These are phyloP conservation scores for Scaeva pyrastri DNA, from an alignment of 2,888 invertebrate species.

Conservation along the genomic window DNA sequence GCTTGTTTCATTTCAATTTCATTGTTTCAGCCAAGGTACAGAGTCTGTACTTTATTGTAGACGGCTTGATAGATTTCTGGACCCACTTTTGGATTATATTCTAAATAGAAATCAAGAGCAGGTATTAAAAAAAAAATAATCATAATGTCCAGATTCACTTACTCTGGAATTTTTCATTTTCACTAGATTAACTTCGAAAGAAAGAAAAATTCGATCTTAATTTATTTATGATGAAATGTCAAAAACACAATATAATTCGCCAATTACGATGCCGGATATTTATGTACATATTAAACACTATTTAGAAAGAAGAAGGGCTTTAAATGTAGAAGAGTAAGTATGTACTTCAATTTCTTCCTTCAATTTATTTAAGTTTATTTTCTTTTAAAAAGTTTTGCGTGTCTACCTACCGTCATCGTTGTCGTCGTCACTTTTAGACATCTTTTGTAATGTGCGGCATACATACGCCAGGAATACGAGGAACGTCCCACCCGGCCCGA, in stretches of 20 bases:
- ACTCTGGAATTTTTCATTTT: too few relatives aligned
- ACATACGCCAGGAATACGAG: too few relatives aligned
- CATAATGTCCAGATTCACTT: too few relatives aligned
- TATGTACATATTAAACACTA: slow-evolving; percentile 14
- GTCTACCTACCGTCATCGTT: neutral
- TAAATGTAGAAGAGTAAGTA: too few relatives aligned
- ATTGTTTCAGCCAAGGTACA: too few relatives aligned
- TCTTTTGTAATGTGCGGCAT: neutral
- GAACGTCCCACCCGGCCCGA: neutral
- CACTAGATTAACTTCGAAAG: neutral
- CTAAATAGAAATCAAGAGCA: too few relatives aligned
- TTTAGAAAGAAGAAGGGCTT: neutral
- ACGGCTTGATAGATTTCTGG: too few relatives aligned
- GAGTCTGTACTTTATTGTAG: too few relatives aligned
- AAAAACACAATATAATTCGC: slow-evolving; percentile 64
- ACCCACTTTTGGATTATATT: too few relatives aligned
- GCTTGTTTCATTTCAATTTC: too few relatives aligned
- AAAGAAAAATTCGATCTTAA: slow-evolving; percentile 23
- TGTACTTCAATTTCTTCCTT: slow-evolving; percentile 2
- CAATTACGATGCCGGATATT: slow-evolving; percentile 55
- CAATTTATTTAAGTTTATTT: slow-evolving; percentile 49
- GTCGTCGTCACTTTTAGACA: neutral
- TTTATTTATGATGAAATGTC: slow-evolving; percentile 63
- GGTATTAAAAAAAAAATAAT: too few relatives aligned
- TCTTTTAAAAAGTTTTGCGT: slow-evolving; percentile 44